Evolutionary conservation across 2,113 vertebrate genomes (phyloP).

Genomic region (Mesembrinibis cayennensis): DNA sequence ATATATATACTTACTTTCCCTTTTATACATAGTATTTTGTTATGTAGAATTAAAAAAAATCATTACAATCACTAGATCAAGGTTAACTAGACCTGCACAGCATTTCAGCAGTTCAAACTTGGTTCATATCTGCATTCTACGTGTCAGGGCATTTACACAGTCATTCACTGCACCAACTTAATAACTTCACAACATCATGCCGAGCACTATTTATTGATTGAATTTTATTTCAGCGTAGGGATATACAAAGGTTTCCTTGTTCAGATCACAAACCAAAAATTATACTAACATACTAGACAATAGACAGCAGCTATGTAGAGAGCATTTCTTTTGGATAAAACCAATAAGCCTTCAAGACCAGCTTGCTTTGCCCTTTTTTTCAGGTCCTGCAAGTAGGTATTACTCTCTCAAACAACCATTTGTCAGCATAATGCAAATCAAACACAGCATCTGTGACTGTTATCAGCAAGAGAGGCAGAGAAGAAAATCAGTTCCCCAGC

Average conservation of each 20-base stretch:
- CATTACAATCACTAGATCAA: background rate
- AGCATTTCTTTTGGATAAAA: background rate
- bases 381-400: background rate
- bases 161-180: background rate
- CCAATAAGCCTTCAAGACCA: background rate
- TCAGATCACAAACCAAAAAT: background rate
- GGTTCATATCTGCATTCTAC: background rate
- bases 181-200: background rate
- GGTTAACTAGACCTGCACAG: background rate
- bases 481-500: background rate
- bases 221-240: background rate
- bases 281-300: background rate
- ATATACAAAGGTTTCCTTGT: background rate
- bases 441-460: background rate
- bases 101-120: background rate
- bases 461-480: background rate
- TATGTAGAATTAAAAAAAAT: background rate
- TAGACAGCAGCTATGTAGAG: background rate
- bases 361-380: background rate
- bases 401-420: background rate
- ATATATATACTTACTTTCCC: background rate
- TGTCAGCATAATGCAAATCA: background rate
- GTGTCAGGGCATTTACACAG: background rate
- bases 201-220: background rate
- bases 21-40: background rate